A percentile compares a stretch with the other conserved stretches of the same genome.
These are phyloP conservation scores for Clistopyga incitator DNA, from an alignment of 2,888 invertebrate genomes.

Conservation along the genomic window DNA sequence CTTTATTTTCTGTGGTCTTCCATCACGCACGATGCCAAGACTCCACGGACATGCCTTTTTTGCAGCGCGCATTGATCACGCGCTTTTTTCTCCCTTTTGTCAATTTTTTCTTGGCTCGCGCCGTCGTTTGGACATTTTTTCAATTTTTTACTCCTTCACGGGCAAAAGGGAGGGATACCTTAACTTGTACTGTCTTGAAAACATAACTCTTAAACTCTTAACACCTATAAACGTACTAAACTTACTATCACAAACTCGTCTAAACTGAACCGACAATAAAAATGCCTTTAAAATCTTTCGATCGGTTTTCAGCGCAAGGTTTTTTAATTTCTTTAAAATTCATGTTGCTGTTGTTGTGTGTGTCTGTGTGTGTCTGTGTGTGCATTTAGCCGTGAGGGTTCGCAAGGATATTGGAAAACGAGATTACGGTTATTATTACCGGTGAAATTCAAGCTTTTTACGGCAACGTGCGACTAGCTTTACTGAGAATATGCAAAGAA, in stretches of 20 bases:
- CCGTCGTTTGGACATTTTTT: conserved; percentile 18
- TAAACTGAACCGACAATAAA: conserved; percentile 65
- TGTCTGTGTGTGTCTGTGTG: not conserved
- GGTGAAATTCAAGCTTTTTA: conserved; percentile 41
- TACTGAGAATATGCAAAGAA: conserved; percentile 19
- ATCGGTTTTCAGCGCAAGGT: conserved; percentile 27
- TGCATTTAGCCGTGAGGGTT: conserved; percentile 2
- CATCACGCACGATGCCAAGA: conserved; percentile 11
- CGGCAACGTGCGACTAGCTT: conserved; percentile 40
- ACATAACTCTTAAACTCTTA: conserved; percentile 61
- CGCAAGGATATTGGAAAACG: conserved; percentile 25
- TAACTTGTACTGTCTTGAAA: conserved; percentile 62
- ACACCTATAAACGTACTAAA: conserved; percentile 67
- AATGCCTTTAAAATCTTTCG: conserved; percentile 57
- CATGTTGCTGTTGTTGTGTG: conserved; percentile 12
- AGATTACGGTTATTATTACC: conserved; percentile 12
- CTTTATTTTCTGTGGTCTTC: conserved; percentile 8
- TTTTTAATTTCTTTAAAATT: not conserved
- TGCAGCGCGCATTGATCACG: conserved; percentile 25
- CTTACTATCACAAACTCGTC: conserved; percentile 73
- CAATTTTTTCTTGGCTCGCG: conserved; percentile 21
- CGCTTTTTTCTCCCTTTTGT: conserved; percentile 18
- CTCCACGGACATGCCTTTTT: conserved; percentile 10
- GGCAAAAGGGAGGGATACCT: conserved; percentile 31
- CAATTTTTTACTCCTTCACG: conserved; percentile 15